Percentiles rank a stretch among this genome's conserved stretches.
Evolutionary conservation across 2,113 vertebrate species (phyloP).

Genomic region (Corynorhinus townsendii): DNA sequence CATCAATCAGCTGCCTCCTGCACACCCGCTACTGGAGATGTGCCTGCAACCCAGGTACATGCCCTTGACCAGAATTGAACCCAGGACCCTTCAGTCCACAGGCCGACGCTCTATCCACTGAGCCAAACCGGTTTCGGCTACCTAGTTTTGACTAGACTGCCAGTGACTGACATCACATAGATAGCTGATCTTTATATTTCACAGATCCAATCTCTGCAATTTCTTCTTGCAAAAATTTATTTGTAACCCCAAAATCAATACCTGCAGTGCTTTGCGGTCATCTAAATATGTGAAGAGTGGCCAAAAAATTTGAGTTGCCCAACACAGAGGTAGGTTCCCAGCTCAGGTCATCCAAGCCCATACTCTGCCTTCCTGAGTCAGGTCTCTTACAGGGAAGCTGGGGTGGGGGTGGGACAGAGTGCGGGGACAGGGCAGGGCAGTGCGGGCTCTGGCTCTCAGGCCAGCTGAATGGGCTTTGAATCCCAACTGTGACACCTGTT

Average conservation of each 20-base stretch:
- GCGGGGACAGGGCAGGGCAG: too few species aligned
- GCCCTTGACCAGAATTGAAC: too few species aligned
- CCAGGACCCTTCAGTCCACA: too few species aligned
- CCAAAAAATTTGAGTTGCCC: not conserved
- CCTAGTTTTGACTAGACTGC: not conserved
- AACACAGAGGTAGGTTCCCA: not conserved
- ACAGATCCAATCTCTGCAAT: not conserved
- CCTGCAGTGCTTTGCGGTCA: not conserved
- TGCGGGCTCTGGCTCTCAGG: not conserved
- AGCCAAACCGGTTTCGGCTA: too few species aligned
- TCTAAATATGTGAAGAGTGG: not conserved
- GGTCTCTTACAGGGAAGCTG: not conserved
- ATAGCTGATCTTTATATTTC: not conserved
- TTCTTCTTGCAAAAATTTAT: not conserved
- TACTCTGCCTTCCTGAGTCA: not conserved
- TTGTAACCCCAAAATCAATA: not conserved
- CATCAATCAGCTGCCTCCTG: too few species aligned
- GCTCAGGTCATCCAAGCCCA: not conserved
- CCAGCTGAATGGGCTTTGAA: not conserved
- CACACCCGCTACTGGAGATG: too few species aligned
- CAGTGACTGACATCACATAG: not conserved
- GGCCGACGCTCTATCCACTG: too few species aligned
- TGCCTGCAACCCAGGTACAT: too few species aligned
- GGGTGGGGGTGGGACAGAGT: too few species aligned
- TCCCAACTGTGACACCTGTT: not conserved